These are phyloP conservation scores for Mungos mungo DNA, from an alignment of 2,113 vertebrate genomes.

Conservation along the genomic window DNA sequence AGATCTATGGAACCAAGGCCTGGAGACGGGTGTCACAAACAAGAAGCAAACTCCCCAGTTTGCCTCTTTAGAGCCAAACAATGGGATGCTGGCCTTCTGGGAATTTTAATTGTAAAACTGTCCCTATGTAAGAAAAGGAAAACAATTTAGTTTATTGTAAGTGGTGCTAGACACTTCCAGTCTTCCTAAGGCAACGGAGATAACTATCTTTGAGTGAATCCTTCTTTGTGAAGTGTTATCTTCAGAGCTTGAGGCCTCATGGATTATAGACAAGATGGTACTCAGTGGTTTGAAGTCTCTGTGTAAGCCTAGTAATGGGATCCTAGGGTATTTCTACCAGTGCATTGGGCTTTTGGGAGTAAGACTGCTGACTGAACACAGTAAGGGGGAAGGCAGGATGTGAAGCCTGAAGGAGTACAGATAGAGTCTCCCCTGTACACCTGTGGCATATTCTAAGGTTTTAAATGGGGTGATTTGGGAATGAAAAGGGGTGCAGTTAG, in stretches of 20 bases:
- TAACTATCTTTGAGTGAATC: background rate
- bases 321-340: background rate
- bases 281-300: background rate
- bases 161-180: background rate
- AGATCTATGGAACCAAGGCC: background rate
- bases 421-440: background rate
- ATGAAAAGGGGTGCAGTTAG: background rate
- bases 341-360: background rate
- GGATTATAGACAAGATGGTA: background rate
- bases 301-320: background rate
- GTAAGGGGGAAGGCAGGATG: background rate
- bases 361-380: background rate
- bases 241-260: background rate
- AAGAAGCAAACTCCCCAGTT: background rate
- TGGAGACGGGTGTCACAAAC: background rate
- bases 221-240: background rate
- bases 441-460: background rate
- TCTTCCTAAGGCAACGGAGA: background rate
- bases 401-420: too few relatives aligned
- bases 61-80: background rate
- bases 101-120: background rate
- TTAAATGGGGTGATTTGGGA: background rate
- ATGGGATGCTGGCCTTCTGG: background rate
- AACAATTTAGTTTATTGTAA: background rate
- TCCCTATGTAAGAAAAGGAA: background rate